These are phyloP conservation scores for Protosalanx chinensis DNA, from an alignment of 2,797 vertebrate genomes.

Conservation along the genomic window DNA sequence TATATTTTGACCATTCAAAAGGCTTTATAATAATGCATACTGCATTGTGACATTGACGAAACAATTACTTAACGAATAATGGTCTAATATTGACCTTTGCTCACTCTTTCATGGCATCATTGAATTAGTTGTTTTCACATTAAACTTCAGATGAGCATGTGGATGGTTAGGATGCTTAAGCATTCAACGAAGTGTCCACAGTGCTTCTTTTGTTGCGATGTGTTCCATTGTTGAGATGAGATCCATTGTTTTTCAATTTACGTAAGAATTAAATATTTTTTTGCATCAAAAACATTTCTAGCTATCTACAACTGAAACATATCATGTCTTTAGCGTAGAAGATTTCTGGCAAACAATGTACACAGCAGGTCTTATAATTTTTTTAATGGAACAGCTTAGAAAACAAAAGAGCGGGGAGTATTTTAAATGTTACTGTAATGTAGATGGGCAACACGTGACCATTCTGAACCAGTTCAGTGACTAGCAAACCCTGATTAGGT, in stretches of 20 bases:
- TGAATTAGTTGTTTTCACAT: conserved; percentile 17
- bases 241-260: conserved; percentile 44
- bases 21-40: conserved; percentile 69
- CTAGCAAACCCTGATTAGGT: neutral
- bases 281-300: conserved; percentile 61
- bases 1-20: conserved; percentile 44
- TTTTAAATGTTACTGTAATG: neutral
- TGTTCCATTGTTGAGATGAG: neutral
- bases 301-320: conserved; percentile 9
- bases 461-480: neutral
- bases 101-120: conserved; percentile 33
- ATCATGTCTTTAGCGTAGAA: conserved; percentile 32
- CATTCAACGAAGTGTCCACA: neutral
- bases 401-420: neutral
- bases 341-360: conserved; percentile 15
- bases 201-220: conserved; percentile 21
- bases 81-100: conserved; percentile 27
- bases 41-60: conserved; percentile 59
- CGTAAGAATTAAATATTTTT: conserved; percentile 62
- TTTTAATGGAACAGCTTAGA: neutral
- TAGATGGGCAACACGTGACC: neutral
- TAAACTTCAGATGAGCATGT: neutral
- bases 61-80: conserved; percentile 11
- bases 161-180: no score
- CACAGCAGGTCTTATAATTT: conserved; percentile 2